Evolutionary conservation across 2,888 invertebrate genomes (phyloP), one percentile per base, ranked within the genome.

Genomic region (Eupithecia vulgata): DNA sequence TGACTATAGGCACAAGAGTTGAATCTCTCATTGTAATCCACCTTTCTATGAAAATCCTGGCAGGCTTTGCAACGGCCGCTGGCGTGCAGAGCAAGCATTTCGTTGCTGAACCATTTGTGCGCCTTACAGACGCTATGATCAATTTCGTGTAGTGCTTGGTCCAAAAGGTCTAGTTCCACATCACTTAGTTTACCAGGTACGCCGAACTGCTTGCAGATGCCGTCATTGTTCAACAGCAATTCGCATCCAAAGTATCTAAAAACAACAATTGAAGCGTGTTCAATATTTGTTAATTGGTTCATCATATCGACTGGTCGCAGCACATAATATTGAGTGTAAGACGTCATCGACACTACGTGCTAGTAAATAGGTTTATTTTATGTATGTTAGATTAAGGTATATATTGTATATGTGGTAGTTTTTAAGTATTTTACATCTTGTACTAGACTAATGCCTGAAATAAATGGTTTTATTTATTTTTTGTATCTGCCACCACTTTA

Each of bases 181-280:
- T 10, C 5, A 35, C 10, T 64, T 10, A 64, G 10, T 37, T 5
- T 7, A 17, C n/a, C 0, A n/a, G 62, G 62, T 34, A 64, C 34
- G 8, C 34, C n/a, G 21, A 5, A 21, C 35, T 64, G 62, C 37
- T 64, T 37, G 35, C 35, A 64, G n/a, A 64, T 37, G 5, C 62
- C 62, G 21, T 0, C 2, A n/a, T 64, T 5, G 62, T 64, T 64
- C n/a, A 64, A 35, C 62, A 7, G 37, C 62, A 64, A 21, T 1
- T 64, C 37, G 12, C 62, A 64, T 35, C 62, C 62, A 8, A 64
- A 5, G 37, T n/a, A 35, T 64, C 62, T 64, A 64, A 35, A 35
- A 64, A 64, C 61, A 61, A 62, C 13, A 35, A 64, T 64, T 35
- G 62, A 35, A 12, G 17, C 62, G 10, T 5, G 10, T n/a, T 35